Evolutionary conservation across 2,888 invertebrate genomes (phyloP), one percentile per base, ranked within the genome.

Genomic region (Tetramorium bicarinatum): DNA sequence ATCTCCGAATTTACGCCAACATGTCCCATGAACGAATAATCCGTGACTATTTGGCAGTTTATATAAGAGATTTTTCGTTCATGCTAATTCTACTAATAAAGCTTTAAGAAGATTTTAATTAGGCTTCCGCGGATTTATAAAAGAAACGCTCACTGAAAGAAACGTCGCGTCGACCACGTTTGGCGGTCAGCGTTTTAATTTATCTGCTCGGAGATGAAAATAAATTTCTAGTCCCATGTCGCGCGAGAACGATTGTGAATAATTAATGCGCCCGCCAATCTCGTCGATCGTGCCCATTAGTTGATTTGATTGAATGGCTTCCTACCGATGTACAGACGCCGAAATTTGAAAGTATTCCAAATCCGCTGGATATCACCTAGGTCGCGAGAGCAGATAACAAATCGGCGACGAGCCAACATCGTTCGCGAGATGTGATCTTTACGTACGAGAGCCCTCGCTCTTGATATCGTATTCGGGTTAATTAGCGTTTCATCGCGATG

Each of bases 401-500:
- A 71, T 38, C 21, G 71, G 47, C 34, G 21, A 69, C 11, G 59
- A 71, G 59, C 44, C 79, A 71, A 61, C 21, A 25, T 18, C 0
- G 11, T 13, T 44, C 13, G 54, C 47, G 41, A 71, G 59, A 71
- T 61, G 25, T 8, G 18, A 71, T 80, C 59, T 84, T 66, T 59
- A 44, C 59, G 67, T 15, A 71, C 34, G 6, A 18, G 29, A 62
- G 61, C 82, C 64, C 79, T 56, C 71, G 67, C 71, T 74, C 59
- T 56, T 75, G 75, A 76, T 49, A 71, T 54, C 75, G 76, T 25
- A 72, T 88, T 85, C 84, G 72, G 52, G 77, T 85, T 88, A 88
- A 88, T 88, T 88, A 88, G 82, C 72, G 76, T 85, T 80, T 85
- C 79, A 83, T 83, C 84, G 82, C 79, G 84, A 79, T 83, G 80